Base-by-base conservation (phyloP, 1,140 invertebrate genomes). In the Cephus cinctus region DNA sequence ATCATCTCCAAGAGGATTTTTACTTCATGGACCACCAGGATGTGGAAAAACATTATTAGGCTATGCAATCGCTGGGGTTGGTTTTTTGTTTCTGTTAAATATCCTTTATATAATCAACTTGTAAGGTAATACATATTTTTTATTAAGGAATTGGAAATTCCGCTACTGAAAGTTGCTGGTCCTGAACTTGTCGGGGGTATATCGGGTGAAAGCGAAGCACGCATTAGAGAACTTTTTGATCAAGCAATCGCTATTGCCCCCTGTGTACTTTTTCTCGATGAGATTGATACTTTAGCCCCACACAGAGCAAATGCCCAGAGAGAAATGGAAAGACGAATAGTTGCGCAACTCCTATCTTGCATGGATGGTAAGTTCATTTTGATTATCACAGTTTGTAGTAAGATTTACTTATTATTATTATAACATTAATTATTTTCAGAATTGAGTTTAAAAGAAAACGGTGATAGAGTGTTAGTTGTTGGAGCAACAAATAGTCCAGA, bases 401-500 rank as follows among this genome's bases (percentile, higher is more conserved):
- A n/a, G n/a, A n/a, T n/a, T n/a, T n/a, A n/a, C n/a, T n/a, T n/a
- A n/a, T n/a, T n/a, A n/a, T n/a, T n/a, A n/a, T n/a, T n/a, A n/a
- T n/a, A 22, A 35, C 41, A 22, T 43, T 47, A 14, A 25, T 52
- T 43, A 34, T n/a, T n/a, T 63, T 20, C 44, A 84, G 82, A 81
- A 50, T 69, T 91, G 16, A 78, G 73, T 62, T 58, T 68, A 4
- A 81, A 77, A 27, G 83, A 87, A 63, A 80, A 78, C 57, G 85
- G 82, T 16, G 78, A 82, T 27, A 81, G 83, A 47, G 87, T 98
- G 3, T 68, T 99, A 21, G 86, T 99, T 6, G 86, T 99, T 58
- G 97, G 93, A 15, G 95, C 97, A 5, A 98, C 97, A 47, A 98
- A 95, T 72, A 83, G 91, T 50, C 90, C 93, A 1, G 96, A 99